Base-by-base conservation (phyloP, 2,797 vertebrate genomes). In the Echiichthys vipera region DNA sequence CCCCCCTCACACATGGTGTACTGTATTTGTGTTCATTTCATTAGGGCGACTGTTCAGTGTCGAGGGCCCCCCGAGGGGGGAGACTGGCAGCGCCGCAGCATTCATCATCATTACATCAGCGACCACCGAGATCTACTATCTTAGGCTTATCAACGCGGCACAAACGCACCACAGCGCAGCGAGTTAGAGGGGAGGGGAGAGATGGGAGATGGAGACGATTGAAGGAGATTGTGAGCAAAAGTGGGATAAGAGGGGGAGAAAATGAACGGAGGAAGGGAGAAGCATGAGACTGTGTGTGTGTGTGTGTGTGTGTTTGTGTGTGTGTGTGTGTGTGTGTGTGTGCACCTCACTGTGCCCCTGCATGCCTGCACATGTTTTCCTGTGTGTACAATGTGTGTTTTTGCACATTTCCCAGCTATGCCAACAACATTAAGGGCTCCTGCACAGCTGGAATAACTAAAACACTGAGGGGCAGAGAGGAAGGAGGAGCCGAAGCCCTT, bases 21-120 rank as follows among this genome's bases (percentile, higher is more conserved):
- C 91, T 88, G 83, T 91, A 94, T 94, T 91, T 95, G 93, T 80
- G 90, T 92, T 95, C 95, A 94, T 94, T 96, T 95, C 94, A 96
- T 96, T 96, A 95, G 91, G 90, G 84, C 76, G 91, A 88, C 94
- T 86, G 89, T 88, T 93, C 87, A 86, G 87, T 74, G 85, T 85
- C 54, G 80, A 87, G 83, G 80, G 83, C 83, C 89, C 91, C 91
- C 87, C 36, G 64, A 90, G 93, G 93, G 95, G 91, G 92, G 93
- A 92, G 92, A 93, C 91, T 93, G 93, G 93, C 94, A 88, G 88
- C 84, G 87, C 90, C 79, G 87, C 91, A 83, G 93, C 95, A 96
- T 96, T 96, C 95, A 96, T 96, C 96, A 96, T 95, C 95, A 95
- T 97, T 96, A 96, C 95, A 96, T 96, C 96, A 96, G 96, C 95